These are phyloP conservation scores for Fregata magnificens DNA, from an alignment of 2,113 vertebrate genomes.

Conservation along the genomic window DNA sequence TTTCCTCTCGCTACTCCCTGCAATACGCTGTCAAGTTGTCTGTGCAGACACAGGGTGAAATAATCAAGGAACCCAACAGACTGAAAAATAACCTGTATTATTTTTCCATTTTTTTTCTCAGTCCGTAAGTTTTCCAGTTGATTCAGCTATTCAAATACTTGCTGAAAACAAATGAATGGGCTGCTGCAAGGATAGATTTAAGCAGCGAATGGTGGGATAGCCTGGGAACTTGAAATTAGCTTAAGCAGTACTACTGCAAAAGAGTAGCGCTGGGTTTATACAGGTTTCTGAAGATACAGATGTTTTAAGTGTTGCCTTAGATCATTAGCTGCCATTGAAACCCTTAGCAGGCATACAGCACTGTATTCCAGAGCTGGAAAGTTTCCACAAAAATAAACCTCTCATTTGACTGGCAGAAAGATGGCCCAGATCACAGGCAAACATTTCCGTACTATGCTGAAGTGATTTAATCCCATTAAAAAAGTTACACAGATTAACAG, in stretches of 20 bases:
- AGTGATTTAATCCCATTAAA: neutral
- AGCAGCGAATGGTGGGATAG: neutral
- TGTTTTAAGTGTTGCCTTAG: neutral
- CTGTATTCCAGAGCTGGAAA: neutral
- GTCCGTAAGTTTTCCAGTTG: neutral
- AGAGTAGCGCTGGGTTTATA: neutral
- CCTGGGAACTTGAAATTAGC: neutral
- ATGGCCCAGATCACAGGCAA: neutral
- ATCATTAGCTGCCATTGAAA: neutral
- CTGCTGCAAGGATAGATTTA: neutral
- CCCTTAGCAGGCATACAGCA: neutral
- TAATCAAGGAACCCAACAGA: neutral
- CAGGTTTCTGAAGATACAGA: neutral
- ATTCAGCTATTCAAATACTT: neutral
- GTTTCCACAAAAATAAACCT: neutral
- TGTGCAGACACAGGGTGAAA: neutral
- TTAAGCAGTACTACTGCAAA: neutral
- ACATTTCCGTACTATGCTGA: neutral
- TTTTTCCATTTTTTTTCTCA: neutral
- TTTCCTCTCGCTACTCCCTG: neutral
- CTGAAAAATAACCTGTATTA: neutral
- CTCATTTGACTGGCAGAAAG: neutral
- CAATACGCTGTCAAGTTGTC: neutral
- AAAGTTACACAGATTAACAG: neutral
- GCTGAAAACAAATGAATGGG: neutral